Conservation (phyloP, 1,140 invertebrate species). For the Heliothis subflexa region DNA sequence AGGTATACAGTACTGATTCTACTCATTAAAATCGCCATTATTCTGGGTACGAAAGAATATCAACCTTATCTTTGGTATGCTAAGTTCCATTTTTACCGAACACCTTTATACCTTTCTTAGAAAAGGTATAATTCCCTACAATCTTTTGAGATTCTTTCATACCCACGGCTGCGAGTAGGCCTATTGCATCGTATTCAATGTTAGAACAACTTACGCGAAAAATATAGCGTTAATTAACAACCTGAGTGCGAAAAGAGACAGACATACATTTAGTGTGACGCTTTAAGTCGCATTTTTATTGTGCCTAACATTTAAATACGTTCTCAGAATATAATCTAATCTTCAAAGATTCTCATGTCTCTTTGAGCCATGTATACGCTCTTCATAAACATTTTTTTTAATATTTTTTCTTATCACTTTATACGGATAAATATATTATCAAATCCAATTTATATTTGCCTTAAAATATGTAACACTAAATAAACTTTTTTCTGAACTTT, state of each 20-base stretch:
- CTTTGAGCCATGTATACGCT: constrained; percentile 23
- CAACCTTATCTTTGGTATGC: constrained; percentile 14
- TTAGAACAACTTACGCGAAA: constrained; percentile 25
- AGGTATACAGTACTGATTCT: constrained; percentile 6
- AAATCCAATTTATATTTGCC: constrained; percentile 32
- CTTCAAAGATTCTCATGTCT: constrained; percentile 3
- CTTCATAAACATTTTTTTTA: constrained; percentile 25
- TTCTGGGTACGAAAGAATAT: not conserved
- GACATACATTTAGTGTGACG: constrained; percentile 23
- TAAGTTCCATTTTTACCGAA: not conserved
- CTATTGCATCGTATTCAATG: constrained; percentile 16
- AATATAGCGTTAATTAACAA: constrained; percentile 22
- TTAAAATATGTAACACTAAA: constrained; percentile 23
- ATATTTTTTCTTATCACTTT: constrained; percentile 25
- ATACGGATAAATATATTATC: constrained; percentile 37
- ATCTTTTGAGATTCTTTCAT: not conserved
- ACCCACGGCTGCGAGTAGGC: not conserved
- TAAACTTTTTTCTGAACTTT: constrained; percentile 29
- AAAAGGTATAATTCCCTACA: not conserved
- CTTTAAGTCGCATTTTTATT: constrained; percentile 9
- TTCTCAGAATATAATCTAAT: constrained; percentile 18
- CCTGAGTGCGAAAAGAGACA: constrained; percentile 21
- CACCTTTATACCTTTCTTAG: not conserved
- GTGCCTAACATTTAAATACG: constrained; percentile 20
- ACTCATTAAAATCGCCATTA: not conserved